These are phyloP conservation scores for Garra rufa DNA, from an alignment of 2,113 vertebrate genomes.

Conservation along the genomic window DNA sequence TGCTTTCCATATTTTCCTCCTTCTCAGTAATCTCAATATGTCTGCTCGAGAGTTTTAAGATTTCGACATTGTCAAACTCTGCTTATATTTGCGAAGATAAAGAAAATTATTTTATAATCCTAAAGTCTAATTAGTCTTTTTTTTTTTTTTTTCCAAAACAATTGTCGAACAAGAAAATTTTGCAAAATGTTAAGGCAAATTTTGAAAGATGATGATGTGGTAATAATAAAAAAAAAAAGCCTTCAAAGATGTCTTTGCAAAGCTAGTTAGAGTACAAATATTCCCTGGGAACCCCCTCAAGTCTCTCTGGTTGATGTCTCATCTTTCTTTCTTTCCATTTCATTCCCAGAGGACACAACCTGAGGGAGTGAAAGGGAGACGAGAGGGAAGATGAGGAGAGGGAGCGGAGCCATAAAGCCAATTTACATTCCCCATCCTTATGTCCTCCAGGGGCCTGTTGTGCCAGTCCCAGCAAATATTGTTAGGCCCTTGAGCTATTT, in stretches of 20 bases:
- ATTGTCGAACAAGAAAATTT: not conserved
- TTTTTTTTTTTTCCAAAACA: not conserved
- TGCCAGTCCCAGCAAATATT: constrained; percentile 19
- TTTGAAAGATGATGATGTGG: constrained; percentile 14
- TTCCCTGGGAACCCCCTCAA: constrained; percentile 1
- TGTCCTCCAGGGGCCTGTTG: not conserved
- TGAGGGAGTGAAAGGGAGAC: constrained; percentile 4
- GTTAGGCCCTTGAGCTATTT: constrained; percentile 6
- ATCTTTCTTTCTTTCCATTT: constrained; percentile 18
- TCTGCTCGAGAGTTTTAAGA: not conserved
- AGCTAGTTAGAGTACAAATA: constrained; percentile 1
- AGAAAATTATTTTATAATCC: too few species aligned
- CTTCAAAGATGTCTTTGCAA: not conserved
- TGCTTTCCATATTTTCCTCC: not conserved
- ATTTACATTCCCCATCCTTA: constrained; percentile 33
- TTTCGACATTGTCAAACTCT: not conserved
- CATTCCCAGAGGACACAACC: constrained; percentile 20
- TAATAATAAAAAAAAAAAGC: not conserved
- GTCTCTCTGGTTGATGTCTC: constrained; percentile 11
- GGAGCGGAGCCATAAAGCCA: constrained; percentile 6
- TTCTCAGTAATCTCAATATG: not conserved
- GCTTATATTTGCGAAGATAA: not conserved
- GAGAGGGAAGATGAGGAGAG: constrained; percentile 18
- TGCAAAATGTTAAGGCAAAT: not conserved
- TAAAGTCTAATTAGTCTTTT: not conserved